These are phyloP conservation scores for Megastigmus dorsalis DNA, from an alignment of 2,888 invertebrate species.

Conservation along the genomic window DNA sequence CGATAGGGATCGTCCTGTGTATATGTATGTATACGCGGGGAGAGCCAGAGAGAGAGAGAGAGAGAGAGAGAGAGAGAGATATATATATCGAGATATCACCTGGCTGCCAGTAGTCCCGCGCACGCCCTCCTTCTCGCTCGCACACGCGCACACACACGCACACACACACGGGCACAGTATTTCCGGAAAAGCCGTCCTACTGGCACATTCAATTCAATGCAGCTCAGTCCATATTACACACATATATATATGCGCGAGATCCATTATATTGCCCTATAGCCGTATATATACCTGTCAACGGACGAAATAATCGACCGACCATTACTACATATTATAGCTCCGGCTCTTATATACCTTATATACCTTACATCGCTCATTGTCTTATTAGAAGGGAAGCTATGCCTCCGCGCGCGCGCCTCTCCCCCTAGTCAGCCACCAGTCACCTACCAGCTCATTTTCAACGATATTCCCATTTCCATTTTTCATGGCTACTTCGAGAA, in stretches of 20 bases:
- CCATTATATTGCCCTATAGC: background rate
- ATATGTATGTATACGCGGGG: background rate
- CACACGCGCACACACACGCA: too few relatives aligned
- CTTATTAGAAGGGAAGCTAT: conserved; percentile 19
- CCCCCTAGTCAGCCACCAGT: too few relatives aligned
- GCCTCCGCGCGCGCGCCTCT: too few relatives aligned
- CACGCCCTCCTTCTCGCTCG: background rate
- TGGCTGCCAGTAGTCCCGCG: conserved; percentile 1
- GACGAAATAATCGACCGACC: conserved; percentile 36
- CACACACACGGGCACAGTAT: too few relatives aligned
- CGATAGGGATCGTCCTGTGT: conserved; percentile 35
- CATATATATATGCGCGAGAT: background rate
- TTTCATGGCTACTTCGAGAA: too few relatives aligned
- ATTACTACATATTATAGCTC: background rate
- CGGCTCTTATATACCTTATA: too few relatives aligned
- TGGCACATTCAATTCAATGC: too few relatives aligned
- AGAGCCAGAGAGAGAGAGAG: background rate
- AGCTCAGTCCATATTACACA: too few relatives aligned
- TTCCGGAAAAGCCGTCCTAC: conserved; percentile 38
- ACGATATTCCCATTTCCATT: too few relatives aligned
- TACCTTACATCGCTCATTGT: conserved; percentile 30
- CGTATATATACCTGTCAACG: conserved; percentile 31
- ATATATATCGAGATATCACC: conserved; percentile 39
- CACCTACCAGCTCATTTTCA: background rate
- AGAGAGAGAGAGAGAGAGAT: conserved; percentile 26